phyloP scores from a whole-genome alignment of 2,888 invertebrate species.

The Dynastes tityus region DNA sequence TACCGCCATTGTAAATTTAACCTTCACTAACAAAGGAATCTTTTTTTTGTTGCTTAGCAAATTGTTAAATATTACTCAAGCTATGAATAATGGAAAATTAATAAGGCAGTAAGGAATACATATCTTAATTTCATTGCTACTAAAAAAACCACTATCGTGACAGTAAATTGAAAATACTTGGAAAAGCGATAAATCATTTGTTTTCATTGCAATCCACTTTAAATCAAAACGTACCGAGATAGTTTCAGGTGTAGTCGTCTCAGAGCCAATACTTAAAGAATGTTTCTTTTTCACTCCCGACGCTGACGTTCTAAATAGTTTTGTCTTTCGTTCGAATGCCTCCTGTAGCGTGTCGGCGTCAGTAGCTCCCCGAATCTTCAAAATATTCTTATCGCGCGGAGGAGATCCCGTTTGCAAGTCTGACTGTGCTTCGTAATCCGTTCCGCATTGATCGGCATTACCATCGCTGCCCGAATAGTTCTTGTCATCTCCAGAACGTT shows the following conservation, averaged over 20 bases:
- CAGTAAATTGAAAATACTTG: no score
- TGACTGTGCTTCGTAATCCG: slow-evolving; percentile 81
- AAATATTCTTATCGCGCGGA: slow-evolving; percentile 71
- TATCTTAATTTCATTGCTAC: no score
- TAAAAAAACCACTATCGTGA: no score
- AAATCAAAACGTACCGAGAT: slow-evolving; percentile 61
- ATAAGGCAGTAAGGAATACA: no score
- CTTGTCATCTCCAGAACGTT: slow-evolving; percentile 65
- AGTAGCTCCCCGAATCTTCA: slow-evolving; percentile 61
- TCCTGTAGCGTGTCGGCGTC: slow-evolving; percentile 63
- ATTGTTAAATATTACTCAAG: no score
- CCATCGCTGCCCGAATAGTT: slow-evolving; percentile 74
- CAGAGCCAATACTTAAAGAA: slow-evolving; percentile 74
- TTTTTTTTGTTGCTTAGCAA: no score
- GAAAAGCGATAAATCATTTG: no score
- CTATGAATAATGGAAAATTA: no score
- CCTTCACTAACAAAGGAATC: no score
- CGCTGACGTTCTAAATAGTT: slow-evolving; percentile 78
- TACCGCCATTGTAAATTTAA: no score
- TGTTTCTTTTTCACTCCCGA: slow-evolving; percentile 78
- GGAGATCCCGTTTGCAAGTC: slow-evolving; percentile 76
- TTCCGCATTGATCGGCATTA: slow-evolving; percentile 73
- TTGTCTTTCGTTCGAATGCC: slow-evolving; percentile 73
- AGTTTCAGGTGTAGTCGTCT: slow-evolving; percentile 66
- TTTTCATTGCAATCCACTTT: no score